Conservation (phyloP, 2,113 vertebrate genomes). For the Forbesichthys papilliferus region DNA sequence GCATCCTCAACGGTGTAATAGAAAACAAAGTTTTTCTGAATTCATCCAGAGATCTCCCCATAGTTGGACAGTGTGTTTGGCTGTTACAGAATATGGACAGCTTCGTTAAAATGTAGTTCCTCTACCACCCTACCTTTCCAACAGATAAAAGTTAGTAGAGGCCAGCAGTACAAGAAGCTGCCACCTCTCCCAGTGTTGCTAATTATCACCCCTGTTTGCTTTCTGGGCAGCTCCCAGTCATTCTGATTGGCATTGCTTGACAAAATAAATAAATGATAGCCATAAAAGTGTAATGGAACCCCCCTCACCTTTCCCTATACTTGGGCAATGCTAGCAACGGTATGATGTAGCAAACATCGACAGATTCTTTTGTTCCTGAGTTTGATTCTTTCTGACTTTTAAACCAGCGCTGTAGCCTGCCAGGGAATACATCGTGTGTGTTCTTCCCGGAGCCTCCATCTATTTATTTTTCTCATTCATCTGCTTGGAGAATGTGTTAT, state of each 20-base stretch:
- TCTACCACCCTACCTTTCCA: constrained; percentile 59
- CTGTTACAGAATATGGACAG: constrained; percentile 56
- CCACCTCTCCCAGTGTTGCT: constrained; percentile 79
- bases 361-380: constrained; percentile 51
- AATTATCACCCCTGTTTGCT: constrained; percentile 75
- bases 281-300: constrained; percentile 78
- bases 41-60: constrained; percentile 44
- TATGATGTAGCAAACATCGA: constrained; percentile 47
- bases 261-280: constrained; percentile 81
- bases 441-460: constrained; percentile 28
- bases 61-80: constrained; percentile 49
- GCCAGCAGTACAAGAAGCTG: constrained; percentile 63
- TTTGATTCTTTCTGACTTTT: constrained; percentile 40
- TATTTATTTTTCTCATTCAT: constrained; percentile 9
- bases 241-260: constrained; percentile 79
- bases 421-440: constrained; percentile 42
- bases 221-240: constrained; percentile 66
- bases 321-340: constrained; percentile 49
- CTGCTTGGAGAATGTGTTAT: background rate
- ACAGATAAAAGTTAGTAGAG: constrained; percentile 68
- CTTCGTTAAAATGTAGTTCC: constrained; percentile 75
- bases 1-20: no score
- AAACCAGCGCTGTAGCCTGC: constrained; percentile 53
- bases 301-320: constrained; percentile 64
- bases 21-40: constrained; percentile 17